A percentile compares a stretch with the other conserved stretches of the same genome.
These are phyloP conservation scores for Oscheius myriophilus DNA, from an alignment of 2,888 invertebrate genomes.

Conservation along the genomic window DNA sequence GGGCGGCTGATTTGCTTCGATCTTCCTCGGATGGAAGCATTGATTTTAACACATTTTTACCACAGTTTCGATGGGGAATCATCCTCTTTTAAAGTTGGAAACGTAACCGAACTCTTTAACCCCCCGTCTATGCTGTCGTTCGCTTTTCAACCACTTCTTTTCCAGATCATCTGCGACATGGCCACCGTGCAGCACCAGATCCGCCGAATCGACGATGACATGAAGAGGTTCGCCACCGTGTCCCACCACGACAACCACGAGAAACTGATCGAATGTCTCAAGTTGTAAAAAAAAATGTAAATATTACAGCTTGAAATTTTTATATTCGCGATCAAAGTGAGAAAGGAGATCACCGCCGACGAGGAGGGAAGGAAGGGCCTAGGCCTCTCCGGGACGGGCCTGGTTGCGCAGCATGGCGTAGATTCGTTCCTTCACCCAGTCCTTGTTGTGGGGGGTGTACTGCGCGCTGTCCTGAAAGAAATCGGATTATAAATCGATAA, in stretches of 20 bases:
- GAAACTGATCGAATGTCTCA: constrained; percentile 10
- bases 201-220: constrained; percentile 13
- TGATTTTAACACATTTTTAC: no score
- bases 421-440: constrained; percentile 99
- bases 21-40: no score
- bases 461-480: constrained; percentile 77
- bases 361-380: not conserved
- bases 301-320: no score
- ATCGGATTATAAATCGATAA: constrained; percentile 1
- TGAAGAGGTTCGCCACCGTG: not conserved
- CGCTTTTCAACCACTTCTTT: not conserved
- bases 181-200: constrained; percentile 16
- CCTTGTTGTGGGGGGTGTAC: constrained; percentile 97
- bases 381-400: constrained; percentile 20
- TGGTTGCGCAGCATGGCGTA: constrained; percentile 77
- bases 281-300: constrained; percentile 7
- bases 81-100: no score
- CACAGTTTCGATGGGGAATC: no score
- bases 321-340: no score
- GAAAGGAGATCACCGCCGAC: no score
- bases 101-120: no score
- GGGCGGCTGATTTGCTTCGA: no score
- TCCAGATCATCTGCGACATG: constrained; percentile 23
- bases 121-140: no score
- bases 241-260: not conserved